Percentiles rank a stretch among this genome's conserved stretches.
phyloP scores from a whole-genome alignment of 2,888 invertebrate species.

The Hirtodrosophila trivittata region DNA sequence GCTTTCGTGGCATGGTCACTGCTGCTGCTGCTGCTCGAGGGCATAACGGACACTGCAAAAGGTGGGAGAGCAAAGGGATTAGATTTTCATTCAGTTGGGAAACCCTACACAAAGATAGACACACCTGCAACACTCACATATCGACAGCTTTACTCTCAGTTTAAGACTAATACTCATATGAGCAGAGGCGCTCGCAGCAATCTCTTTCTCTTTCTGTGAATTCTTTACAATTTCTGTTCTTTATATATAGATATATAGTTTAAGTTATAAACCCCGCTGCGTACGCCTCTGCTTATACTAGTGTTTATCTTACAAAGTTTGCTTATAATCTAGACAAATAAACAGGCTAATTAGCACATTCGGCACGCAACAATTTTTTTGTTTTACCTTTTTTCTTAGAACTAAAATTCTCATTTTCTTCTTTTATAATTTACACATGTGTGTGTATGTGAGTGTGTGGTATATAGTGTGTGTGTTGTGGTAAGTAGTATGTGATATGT shows the following conservation, averaged over 20 bases:
- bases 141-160: no score
- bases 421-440: constrained; percentile 29
- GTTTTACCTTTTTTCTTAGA: constrained; percentile 43
- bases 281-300: neutral
- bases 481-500: constrained; percentile 23
- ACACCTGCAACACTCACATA: no score
- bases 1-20: constrained; percentile 46
- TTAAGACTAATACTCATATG: no score
- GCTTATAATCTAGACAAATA: constrained; percentile 33
- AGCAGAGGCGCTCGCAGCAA: no score
- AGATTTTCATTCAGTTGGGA: constrained; percentile 2
- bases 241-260: no score
- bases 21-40: constrained; percentile 73
- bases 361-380: constrained; percentile 26
- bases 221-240: no score
- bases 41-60: constrained; percentile 78
- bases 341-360: constrained; percentile 39
- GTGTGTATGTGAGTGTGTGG: constrained; percentile 11
- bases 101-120: no score
- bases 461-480: constrained; percentile 11
- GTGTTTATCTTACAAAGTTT: constrained; percentile 4
- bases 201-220: no score
- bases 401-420: constrained; percentile 23
- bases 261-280: no score
- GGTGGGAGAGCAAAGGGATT: constrained; percentile 9